phyloP scores from a whole-genome alignment of 2,113 vertebrate genomes.

The Nothoprocta pentlandii region DNA sequence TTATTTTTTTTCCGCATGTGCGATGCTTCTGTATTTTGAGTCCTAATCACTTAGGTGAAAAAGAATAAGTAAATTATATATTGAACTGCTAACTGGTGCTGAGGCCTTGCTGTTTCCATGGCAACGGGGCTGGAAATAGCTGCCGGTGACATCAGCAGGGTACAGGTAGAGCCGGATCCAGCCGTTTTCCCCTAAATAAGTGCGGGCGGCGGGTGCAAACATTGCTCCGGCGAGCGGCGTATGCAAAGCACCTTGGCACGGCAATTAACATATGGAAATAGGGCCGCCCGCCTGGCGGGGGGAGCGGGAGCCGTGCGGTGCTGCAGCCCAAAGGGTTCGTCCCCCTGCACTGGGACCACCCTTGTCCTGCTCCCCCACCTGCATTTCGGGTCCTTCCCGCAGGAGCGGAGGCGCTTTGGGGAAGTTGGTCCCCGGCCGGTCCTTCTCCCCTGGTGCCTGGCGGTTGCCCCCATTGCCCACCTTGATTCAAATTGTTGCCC shows the following conservation, averaged over 20 bases:
- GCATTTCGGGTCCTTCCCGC: background rate
- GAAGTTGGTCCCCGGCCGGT: background rate
- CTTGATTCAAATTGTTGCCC: conserved; percentile 8
- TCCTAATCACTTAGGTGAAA: conserved; percentile 78
- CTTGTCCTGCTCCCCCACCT: background rate
- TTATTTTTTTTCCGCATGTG: conserved; percentile 22
- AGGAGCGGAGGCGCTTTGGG: background rate
- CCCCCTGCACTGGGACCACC: rapidly evolving
- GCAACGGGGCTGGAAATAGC: conserved; percentile 85
- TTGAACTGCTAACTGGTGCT: conserved; percentile 85
- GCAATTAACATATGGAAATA: conserved; percentile 75
- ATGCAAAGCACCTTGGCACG: conserved; percentile 64
- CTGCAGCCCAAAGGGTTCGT: background rate
- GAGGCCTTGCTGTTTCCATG: conserved; percentile 87
- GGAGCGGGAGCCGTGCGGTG: background rate
- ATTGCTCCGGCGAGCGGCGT: conserved; percentile 55
- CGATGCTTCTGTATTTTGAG: conserved; percentile 70
- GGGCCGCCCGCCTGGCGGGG: background rate
- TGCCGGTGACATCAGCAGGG: conserved; percentile 77
- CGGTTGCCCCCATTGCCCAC: background rate
- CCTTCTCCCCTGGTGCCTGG: background rate
- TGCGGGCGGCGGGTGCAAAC: conserved; percentile 34
- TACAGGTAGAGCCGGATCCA: conserved; percentile 82
- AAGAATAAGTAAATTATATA: conserved; percentile 87
- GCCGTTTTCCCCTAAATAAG: conserved; percentile 70